These are phyloP conservation scores for Calameuta pallipes DNA, from an alignment of 2,888 invertebrate genomes.

Conservation along the genomic window DNA sequence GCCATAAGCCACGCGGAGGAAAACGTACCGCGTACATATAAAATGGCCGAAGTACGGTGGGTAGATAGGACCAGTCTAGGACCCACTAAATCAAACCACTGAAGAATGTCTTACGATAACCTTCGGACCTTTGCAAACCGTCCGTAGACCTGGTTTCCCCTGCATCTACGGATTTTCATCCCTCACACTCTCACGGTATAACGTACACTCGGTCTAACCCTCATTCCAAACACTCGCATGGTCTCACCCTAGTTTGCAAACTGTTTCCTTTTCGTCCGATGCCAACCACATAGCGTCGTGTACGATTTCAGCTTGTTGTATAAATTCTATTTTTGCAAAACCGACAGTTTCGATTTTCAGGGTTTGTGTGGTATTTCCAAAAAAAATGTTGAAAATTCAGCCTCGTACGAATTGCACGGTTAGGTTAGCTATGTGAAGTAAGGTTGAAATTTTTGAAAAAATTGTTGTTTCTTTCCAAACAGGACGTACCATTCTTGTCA, in stretches of 20 bases:
- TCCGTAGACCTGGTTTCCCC: background rate
- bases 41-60: background rate
- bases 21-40: background rate
- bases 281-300: background rate
- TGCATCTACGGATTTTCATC: background rate
- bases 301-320: background rate
- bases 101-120: conserved; percentile 39
- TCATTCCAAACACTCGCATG: background rate
- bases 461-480: background rate
- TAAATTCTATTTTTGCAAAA: background rate
- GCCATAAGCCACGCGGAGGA: background rate
- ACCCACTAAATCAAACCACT: conserved; percentile 22
- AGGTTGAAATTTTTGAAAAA: background rate
- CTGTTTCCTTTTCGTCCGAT: background rate
- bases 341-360: background rate
- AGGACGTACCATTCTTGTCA: background rate
- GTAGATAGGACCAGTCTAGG: background rate
- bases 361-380: background rate
- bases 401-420: background rate
- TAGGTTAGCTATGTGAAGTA: background rate
- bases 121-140: conserved; percentile 17
- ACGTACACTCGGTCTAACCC: background rate
- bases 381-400: background rate
- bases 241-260: background rate
- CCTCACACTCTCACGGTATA: background rate